A percentile compares a stretch with the other conserved stretches of the same genome.
Evolutionary conservation across 92 coral and sea anemone genomes (phyloP).

Genomic region (Heteractis magnifica): DNA sequence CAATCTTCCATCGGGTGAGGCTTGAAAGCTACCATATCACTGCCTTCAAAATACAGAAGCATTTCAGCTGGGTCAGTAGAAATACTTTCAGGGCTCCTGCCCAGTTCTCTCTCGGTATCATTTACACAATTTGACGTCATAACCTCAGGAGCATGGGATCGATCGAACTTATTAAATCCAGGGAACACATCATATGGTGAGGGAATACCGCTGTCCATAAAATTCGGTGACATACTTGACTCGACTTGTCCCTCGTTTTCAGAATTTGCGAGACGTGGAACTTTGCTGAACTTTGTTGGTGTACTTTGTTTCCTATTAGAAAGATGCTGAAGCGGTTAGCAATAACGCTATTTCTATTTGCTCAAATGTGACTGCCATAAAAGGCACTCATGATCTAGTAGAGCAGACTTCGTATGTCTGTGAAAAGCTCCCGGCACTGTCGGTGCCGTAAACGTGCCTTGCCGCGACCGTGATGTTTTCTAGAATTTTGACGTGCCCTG

Average conservation of each 20-base stretch:
- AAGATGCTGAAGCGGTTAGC: not conserved
- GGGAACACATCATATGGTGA: conserved; percentile 27
- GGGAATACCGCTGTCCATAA: conserved; percentile 44
- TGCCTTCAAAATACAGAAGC: conserved; percentile 56
- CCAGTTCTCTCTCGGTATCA: conserved; percentile 26
- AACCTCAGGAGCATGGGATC: not conserved
- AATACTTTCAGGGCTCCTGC: conserved; percentile 11
- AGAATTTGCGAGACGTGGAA: conserved; percentile 36
- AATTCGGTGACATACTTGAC: conserved; percentile 35
- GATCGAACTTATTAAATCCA: not conserved
- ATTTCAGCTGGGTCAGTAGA: conserved; percentile 22
- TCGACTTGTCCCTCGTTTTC: conserved; percentile 18
- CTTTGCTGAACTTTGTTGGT: conserved; percentile 84
- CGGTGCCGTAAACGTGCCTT: too few relatives aligned
- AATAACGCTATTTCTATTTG: not conserved
- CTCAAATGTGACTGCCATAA: too few relatives aligned
- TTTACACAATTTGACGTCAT: conserved; percentile 24
- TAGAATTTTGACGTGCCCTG: too few relatives aligned
- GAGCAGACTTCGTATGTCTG: too few relatives aligned
- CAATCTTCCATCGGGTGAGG: conserved; percentile 74
- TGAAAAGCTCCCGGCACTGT: too few relatives aligned
- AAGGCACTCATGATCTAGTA: too few relatives aligned
- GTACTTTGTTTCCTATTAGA: conserved; percentile 73
- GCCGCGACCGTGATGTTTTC: too few relatives aligned
- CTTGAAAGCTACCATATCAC: conserved; percentile 67